phyloP scores from a whole-genome alignment of 2,113 vertebrate genomes.

The Gallinago jamesoni region DNA sequence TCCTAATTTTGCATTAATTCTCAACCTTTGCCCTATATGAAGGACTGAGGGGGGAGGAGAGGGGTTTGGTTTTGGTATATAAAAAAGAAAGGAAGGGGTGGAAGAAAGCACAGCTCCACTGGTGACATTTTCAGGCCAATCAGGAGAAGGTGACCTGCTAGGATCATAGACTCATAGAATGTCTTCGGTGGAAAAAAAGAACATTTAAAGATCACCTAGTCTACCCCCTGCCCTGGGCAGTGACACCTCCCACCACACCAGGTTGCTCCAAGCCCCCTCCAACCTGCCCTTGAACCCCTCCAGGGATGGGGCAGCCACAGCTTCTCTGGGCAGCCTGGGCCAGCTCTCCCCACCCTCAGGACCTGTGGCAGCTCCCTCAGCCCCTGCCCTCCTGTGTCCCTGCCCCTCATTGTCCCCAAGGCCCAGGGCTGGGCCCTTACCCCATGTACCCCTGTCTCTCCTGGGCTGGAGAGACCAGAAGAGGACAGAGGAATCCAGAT shows the following conservation, averaged over 20 bases:
- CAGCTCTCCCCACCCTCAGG: background rate
- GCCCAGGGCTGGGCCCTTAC: too few relatives aligned
- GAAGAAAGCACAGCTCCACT: background rate
- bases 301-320: too few relatives aligned
- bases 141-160: background rate
- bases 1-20: background rate
- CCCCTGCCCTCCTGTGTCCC: background rate
- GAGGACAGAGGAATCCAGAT: background rate
- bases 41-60: background rate
- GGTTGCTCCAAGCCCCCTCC: too few relatives aligned
- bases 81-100: too few relatives aligned
- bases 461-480: background rate
- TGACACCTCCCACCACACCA: too few relatives aligned
- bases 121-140: background rate
- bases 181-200: background rate
- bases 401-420: too few relatives aligned
- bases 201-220: too few relatives aligned
- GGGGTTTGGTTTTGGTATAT: background rate
- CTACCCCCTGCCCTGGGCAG: too few relatives aligned
- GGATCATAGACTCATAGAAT: background rate
- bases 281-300: too few relatives aligned
- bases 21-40: background rate
- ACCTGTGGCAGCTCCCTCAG: background rate
- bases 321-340: too few relatives aligned
- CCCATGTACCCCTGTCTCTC: accelerated